A percentile compares a stretch with the other conserved stretches of the same genome.
phyloP scores from a whole-genome alignment of 1,140 invertebrate genomes.

The Lucilia cuprina region DNA sequence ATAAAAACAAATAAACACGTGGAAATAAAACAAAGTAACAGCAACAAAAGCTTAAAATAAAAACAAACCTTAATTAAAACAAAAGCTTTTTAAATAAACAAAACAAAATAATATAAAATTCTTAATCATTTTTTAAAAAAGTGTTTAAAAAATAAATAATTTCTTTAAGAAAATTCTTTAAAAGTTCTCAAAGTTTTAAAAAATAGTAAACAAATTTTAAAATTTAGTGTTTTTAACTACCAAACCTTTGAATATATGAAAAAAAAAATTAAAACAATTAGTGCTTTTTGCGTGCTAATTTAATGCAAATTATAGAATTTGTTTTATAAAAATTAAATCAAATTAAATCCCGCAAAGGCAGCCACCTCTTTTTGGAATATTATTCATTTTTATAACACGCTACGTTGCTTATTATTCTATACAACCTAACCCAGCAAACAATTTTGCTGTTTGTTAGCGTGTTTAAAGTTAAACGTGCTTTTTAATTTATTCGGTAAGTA shows the following conservation, averaged over 20 bases:
- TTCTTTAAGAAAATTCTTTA: no score
- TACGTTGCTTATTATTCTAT: background rate
- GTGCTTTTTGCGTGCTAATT: background rate
- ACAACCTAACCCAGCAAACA: background rate
- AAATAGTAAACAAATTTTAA: no score
- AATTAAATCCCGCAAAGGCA: background rate
- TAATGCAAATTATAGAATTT: background rate
- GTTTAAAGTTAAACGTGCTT: background rate
- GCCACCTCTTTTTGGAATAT: background rate
- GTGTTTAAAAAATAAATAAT: no score
- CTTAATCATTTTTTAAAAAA: no score
- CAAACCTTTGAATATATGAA: no score
- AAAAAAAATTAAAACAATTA: background rate
- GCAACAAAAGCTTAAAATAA: background rate
- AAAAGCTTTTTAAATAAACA: slow-evolving; percentile 16
- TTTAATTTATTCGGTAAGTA: background rate
- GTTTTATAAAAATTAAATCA: background rate
- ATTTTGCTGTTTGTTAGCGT: background rate
- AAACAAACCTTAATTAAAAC: background rate
- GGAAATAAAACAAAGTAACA: background rate
- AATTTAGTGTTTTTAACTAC: background rate
- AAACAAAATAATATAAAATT: background rate
- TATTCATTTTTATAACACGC: background rate
- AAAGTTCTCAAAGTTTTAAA: no score
- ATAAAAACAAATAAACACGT: background rate